Evolutionary conservation across 2,113 vertebrate genomes (phyloP), one percentile per base, ranked within the genome.

Genomic region (Leptobrachium leishanense): DNA sequence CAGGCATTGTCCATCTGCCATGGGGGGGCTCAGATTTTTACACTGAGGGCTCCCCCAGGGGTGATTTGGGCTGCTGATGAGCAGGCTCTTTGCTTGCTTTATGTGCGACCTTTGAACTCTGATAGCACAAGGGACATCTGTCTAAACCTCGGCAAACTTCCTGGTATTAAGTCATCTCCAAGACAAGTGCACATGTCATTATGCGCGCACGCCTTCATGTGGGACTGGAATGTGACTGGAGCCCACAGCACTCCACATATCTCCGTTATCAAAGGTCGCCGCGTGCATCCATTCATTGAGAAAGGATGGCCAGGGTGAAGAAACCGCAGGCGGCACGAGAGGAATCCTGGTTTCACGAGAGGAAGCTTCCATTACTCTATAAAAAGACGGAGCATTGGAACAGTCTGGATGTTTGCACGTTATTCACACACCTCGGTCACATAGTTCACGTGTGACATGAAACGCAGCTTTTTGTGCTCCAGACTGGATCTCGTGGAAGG

Each of bases 51-150:
- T 77, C 67, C 43, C 67, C 20, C 12, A 11, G 68, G 44, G 43
- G 31, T 40, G 68, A 55, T 70, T 77, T 20, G 10, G 20, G 10
- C 39, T 31, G 54, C 44, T 3, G 75, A 39, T 31, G 75, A 68
- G 41, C 13, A 2, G 43, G 41, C 59, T 15, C 10, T 65, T 50
- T 75, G 62, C 62, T 40, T 76, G 31, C 39, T 76, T 76, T 77
- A 31, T 46, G 50, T 40, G 0, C 15, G 54, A 77, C 67, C 68
- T 50, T 42, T 70, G 57, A 43, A 63, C 67, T 77, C 41, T 62
- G 20, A 66, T 70, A 70, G 70, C 55, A 77, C 66, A 59, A 55
- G 10, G 75, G 75, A 77, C 68, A 71, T 77, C 67, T 77, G 67
- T 77, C 67, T 55, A 50, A 69, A 70, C 67, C 50, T 31, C 41